phyloP scores from a whole-genome alignment of 2,797 vertebrate species.

The Schizopygopsis malacanthus region DNA sequence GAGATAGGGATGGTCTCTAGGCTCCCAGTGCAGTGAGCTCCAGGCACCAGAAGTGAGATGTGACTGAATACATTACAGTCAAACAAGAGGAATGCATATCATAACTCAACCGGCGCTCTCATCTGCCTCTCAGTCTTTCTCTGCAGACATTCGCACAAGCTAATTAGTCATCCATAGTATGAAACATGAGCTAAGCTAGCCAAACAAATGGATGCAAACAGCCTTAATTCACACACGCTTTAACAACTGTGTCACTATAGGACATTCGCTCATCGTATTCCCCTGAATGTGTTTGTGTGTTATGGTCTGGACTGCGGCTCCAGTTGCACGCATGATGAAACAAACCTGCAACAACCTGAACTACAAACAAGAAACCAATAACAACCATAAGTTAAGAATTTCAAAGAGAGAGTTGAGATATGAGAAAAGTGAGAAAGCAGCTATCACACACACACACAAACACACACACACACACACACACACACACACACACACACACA shows the following conservation, averaged over 20 bases:
- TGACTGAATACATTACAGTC: constrained; percentile 66
- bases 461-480: neutral
- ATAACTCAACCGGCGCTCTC: constrained; percentile 55
- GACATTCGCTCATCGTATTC: neutral
- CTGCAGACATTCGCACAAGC: constrained; percentile 22
- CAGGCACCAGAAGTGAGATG: constrained; percentile 44
- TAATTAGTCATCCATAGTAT: constrained; percentile 36
- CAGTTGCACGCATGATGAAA: constrained; percentile 55
- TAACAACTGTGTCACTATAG: constrained; percentile 1
- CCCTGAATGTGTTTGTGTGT: constrained; percentile 27
- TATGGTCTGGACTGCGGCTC: neutral
- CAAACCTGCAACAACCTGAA: constrained; percentile 52
- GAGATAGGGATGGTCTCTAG: constrained; percentile 25
- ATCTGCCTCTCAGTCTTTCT: constrained; percentile 29
- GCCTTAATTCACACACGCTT: constrained; percentile 50
- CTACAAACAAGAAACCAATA: constrained; percentile 39
- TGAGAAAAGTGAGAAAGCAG: constrained; percentile 3
- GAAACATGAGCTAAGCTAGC: constrained; percentile 27
- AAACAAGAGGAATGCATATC: constrained; percentile 60
- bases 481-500: neutral
- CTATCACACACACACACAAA: neutral
- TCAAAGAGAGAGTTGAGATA: constrained; percentile 14
- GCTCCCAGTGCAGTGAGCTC: constrained; percentile 13
- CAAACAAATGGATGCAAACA: constrained; percentile 35
- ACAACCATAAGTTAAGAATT: constrained; percentile 41